Evolutionary conservation across 2,888 invertebrate species (phyloP).

Genomic region (Maniola hyperantus): DNA sequence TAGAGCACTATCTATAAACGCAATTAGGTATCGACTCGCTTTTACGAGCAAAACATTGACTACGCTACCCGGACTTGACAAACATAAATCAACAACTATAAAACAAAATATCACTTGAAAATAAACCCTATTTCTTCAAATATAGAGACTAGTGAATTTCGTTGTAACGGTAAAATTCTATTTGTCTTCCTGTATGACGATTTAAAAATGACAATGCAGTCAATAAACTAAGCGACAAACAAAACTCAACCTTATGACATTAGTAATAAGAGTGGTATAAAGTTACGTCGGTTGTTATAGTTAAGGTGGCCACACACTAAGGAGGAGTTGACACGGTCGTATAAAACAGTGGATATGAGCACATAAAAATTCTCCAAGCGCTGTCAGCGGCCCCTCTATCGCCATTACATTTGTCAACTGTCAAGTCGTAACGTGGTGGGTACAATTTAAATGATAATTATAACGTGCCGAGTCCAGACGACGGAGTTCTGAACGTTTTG

Average conservation of each 20-base stretch:
- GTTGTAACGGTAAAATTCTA: conserved; percentile 49
- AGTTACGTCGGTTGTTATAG: conserved; percentile 20
- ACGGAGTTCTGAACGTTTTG: conserved; percentile 41
- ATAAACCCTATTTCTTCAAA: conserved; percentile 29
- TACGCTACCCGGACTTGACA: conserved; percentile 46
- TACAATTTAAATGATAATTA: conserved; percentile 81
- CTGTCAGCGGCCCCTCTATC: conserved; percentile 70
- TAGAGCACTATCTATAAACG: conserved; percentile 70
- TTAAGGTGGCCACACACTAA: conserved; percentile 53
- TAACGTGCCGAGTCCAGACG: conserved; percentile 57
- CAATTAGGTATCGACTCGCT: conserved; percentile 64
- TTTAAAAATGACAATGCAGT: conserved; percentile 41
- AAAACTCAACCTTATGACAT: conserved; percentile 38
- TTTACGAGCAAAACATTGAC: conserved; percentile 75
- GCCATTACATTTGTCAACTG: conserved; percentile 81
- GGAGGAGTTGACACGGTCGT: conserved; percentile 72
- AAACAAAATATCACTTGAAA: conserved; percentile 29
- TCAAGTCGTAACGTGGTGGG: conserved; percentile 73
- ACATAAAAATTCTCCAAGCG: conserved; percentile 80
- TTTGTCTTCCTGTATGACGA: conserved; percentile 52
- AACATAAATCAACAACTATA: not conserved
- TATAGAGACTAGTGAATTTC: conserved; percentile 36
- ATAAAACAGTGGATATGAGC: conserved; percentile 79
- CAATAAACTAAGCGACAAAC: conserved; percentile 27
- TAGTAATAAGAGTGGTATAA: conserved; percentile 23